Evolutionary conservation across 2,113 vertebrate species (phyloP), one percentile per base, ranked within the genome.

Genomic region (Etia nguti): DNA sequence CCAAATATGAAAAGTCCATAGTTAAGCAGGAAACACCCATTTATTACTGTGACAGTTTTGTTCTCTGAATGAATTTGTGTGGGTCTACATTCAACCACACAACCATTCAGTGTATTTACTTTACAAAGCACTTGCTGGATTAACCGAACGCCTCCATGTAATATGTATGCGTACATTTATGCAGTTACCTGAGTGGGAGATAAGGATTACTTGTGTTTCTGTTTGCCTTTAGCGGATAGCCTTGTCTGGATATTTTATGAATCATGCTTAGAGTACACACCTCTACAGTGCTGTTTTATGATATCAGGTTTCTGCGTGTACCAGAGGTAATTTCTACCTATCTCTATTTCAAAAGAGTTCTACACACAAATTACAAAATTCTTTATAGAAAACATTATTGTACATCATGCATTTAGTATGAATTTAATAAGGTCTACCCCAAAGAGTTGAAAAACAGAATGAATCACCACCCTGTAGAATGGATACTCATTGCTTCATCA

Each of bases 221-320:
- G 13, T 84, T 83, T 88, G 16, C n/a, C 18, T 41, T 89, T 16
- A 79, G 57, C 12, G 10, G 48, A 46, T 29, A 13, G 26, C 1
- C 13, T 80, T 2, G 20, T 62, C 41, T 88, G 34, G 15, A 43
- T 60, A 68, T 86, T 80, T 79, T 36, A 85, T 83, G 57, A 91
- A 54, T 88, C 82, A 88, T n/a, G 15, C 36, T 20, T 73, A 6
- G 8, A 29, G 70, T 75, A 75, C 24, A 29, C 70, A 2, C 43
- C 15, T 26, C 70, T 75, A 20, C 43, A 3, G 22, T 18, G 29
- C 1, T 20, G 43, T 75, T 48, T 73, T 73, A 43, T 50, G 43
- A 75, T 48, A 31, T 48, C 15, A 48, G 70, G 41, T 3, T 48
- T 29, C 22, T 48, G 22, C 0, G 13, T 43, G 38, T 18, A 3